Conservation (phyloP, 2,797 vertebrate species). For the Anolis apletophallus region DNA sequence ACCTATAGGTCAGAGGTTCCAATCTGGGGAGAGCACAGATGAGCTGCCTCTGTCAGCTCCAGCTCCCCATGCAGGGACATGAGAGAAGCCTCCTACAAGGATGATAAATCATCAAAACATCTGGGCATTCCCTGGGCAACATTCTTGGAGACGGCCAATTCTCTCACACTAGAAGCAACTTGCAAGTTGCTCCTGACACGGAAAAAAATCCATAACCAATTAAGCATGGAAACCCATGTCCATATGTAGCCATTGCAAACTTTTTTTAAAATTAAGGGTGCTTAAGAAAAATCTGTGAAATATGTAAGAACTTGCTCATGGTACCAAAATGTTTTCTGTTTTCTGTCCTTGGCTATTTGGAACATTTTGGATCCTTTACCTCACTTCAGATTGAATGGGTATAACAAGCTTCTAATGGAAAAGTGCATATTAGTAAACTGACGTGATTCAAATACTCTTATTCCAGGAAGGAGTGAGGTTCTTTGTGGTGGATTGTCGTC, state of each 20-base stretch:
- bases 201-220: no score
- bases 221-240: not conserved
- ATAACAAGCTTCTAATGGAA: not conserved
- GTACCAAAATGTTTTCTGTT: no score
- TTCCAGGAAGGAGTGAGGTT: constrained; percentile 95
- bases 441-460: constrained; percentile 30
- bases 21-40: no score
- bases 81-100: no score
- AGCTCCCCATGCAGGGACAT: no score
- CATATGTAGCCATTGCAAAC: not conserved
- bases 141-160: no score
- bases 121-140: no score
- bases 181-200: no score
- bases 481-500: constrained; percentile 98
- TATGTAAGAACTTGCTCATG: not conserved
- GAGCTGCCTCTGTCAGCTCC: no score
- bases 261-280: not conserved
- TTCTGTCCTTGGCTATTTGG: not conserved
- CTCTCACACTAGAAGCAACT: no score
- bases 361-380: not conserved
- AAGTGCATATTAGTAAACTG: constrained; percentile 18
- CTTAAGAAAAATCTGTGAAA: not conserved
- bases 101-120: no score
- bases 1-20: no score
- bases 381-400: not conserved